Evolutionary conservation across 2,888 invertebrate species (phyloP).

Genomic region (Tanaodytes sp.): DNA sequence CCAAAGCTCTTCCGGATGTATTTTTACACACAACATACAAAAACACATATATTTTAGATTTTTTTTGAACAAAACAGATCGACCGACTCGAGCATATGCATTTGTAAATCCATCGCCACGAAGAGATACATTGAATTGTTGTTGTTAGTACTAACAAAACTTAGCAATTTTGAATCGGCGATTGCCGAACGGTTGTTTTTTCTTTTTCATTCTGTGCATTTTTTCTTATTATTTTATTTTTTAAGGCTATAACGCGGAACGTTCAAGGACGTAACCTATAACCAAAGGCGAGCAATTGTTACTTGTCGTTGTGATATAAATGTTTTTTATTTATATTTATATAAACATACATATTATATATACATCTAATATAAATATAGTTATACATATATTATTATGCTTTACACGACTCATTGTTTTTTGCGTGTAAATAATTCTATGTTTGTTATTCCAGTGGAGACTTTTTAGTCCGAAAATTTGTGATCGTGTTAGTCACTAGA

Average conservation of each 20-base stretch:
- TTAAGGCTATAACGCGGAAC: constrained; percentile 19
- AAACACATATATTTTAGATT: too few species aligned
- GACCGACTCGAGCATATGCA: too few species aligned
- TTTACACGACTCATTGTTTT: constrained; percentile 40
- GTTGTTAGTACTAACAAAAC: constrained; percentile 38
- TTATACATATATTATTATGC: too few species aligned
- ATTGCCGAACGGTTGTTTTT: constrained; percentile 39
- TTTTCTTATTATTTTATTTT: too few species aligned
- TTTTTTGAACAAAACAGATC: too few species aligned
- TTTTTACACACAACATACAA: too few species aligned
- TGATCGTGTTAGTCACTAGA: constrained; percentile 12
- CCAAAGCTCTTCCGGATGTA: too few species aligned
- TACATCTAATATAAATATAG: not conserved
- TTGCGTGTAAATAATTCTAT: constrained; percentile 40
- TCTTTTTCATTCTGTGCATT: too few species aligned
- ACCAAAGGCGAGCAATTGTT: constrained; percentile 66
- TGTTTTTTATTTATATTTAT: constrained; percentile 58
- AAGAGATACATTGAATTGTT: too few species aligned
- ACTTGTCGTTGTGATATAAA: constrained; percentile 62
- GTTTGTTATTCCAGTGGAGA: constrained; percentile 36
- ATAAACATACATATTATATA: constrained; percentile 35
- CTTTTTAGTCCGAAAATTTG: constrained; percentile 20
- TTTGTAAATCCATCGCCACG: too few species aligned
- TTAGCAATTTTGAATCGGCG: constrained; percentile 39
- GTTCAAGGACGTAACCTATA: constrained; percentile 46